phyloP scores from a whole-genome alignment of 2,797 vertebrate species.

The Hyperoplus lanceolatus region DNA sequence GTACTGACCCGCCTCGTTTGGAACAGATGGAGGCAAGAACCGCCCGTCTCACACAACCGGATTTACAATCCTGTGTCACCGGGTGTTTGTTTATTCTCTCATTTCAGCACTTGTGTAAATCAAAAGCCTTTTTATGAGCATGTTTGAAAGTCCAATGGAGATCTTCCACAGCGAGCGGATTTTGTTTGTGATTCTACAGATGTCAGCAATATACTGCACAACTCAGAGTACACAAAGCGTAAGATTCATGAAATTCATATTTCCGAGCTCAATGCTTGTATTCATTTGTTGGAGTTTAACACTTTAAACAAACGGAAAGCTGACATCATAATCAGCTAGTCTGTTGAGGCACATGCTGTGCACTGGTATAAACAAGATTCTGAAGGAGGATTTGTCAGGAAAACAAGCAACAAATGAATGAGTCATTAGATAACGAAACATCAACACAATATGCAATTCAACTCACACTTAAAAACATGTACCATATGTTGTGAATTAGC shows the following conservation, averaged over 20 bases:
- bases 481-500: background rate
- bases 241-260: too few relatives aligned
- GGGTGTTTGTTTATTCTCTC: background rate
- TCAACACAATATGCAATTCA: background rate
- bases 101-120: background rate
- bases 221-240: background rate
- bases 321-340: too few relatives aligned
- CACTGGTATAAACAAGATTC: too few relatives aligned
- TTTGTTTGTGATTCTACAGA: background rate
- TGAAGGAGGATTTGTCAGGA: too few relatives aligned
- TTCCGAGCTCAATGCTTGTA: too few relatives aligned
- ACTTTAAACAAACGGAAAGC: too few relatives aligned
- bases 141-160: background rate
- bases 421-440: background rate
- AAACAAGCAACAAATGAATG: too few relatives aligned
- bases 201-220: background rate
- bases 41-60: constrained; percentile 21
- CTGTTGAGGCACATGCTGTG: too few relatives aligned
- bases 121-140: background rate
- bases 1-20: constrained; percentile 40
- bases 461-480: background rate
- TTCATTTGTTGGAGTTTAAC: too few relatives aligned
- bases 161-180: background rate
- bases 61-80: background rate
- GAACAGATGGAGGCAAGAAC: constrained; percentile 48